Percentiles rank a stretch among this genome's conserved stretches.
These are phyloP conservation scores for Coryphaenoides rupestris DNA, from an alignment of 2,113 vertebrate species.

Conservation along the genomic window DNA sequence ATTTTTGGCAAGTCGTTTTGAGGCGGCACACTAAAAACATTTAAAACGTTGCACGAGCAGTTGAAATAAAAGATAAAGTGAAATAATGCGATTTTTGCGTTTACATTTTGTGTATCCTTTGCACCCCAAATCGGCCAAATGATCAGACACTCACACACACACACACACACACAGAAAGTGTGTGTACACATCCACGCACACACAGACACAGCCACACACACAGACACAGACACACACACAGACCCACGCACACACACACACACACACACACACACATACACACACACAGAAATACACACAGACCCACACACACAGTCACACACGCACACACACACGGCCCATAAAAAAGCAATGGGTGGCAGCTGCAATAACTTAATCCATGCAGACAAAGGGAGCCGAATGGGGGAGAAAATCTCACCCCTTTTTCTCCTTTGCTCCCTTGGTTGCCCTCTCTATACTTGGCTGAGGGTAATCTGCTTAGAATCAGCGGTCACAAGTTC, in stretches of 20 bases:
- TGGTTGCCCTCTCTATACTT: constrained; percentile 68
- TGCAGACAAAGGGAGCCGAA: constrained; percentile 67
- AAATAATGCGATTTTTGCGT: too few relatives aligned
- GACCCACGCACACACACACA: too few relatives aligned
- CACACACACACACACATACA: too few relatives aligned
- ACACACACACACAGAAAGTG: too few relatives aligned
- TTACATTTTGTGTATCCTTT: constrained; percentile 34
- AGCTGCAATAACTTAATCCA: constrained; percentile 74
- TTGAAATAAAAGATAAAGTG: too few relatives aligned
- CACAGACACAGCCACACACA: too few relatives aligned
- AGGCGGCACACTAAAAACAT: too few relatives aligned
- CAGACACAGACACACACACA: too few relatives aligned
- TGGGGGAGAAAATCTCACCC: constrained; percentile 65
- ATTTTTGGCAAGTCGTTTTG: too few relatives aligned
- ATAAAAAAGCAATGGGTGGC: constrained; percentile 70
- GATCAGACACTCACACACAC: not conserved
- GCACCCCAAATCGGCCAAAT: constrained; percentile 29
- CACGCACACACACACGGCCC: constrained; percentile 56
- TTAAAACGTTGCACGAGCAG: not conserved
- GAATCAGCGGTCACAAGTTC: constrained; percentile 73
- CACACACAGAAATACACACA: constrained; percentile 4
- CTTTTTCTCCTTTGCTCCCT: constrained; percentile 62
- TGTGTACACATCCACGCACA: too few relatives aligned
- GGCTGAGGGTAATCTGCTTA: constrained; percentile 71
- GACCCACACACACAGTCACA: too few relatives aligned